Conservation (phyloP, 2,888 invertebrate species). For the Villa cingulata region DNA sequence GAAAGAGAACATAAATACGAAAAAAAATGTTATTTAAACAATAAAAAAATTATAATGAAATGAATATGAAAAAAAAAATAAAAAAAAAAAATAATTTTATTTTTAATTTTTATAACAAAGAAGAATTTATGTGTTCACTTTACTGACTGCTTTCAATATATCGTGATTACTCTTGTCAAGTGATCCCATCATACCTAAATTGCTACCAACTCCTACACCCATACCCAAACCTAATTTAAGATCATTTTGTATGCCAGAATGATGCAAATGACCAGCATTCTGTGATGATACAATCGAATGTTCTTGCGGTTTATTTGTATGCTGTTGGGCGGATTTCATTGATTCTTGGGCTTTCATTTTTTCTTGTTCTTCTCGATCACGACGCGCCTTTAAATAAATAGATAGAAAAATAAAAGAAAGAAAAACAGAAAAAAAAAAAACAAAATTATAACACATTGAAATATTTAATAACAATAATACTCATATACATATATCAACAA, state of each 20-base stretch:
- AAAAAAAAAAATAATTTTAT: conserved; percentile 4
- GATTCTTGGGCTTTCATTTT: conserved; percentile 82
- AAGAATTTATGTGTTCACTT: conserved; percentile 36
- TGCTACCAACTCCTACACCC: conserved; percentile 31
- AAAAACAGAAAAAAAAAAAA: neutral
- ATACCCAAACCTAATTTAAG: conserved; percentile 36
- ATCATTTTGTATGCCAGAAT: conserved; percentile 36
- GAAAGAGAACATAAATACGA: neutral
- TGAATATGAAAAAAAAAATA: neutral
- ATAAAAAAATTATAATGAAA: conserved; percentile 1
- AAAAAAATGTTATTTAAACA: conserved; percentile 2
- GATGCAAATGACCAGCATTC: conserved; percentile 32
- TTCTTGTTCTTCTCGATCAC: conserved; percentile 82
- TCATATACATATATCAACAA: too few relatives aligned
- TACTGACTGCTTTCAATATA: conserved; percentile 36
- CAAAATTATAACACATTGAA: too few relatives aligned
- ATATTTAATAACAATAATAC: too few relatives aligned
- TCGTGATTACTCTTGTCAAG: conserved; percentile 36
- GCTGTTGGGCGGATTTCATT: conserved; percentile 72
- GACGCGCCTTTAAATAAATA: conserved; percentile 45
- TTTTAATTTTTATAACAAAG: too few relatives aligned
- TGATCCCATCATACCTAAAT: conserved; percentile 37
- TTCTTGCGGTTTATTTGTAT: conserved; percentile 40
- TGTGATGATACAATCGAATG: conserved; percentile 35
- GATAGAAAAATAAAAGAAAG: neutral